These are phyloP conservation scores for Spea multiplicata DNA, from an alignment of 2,113 vertebrate genomes.

Conservation along the genomic window DNA sequence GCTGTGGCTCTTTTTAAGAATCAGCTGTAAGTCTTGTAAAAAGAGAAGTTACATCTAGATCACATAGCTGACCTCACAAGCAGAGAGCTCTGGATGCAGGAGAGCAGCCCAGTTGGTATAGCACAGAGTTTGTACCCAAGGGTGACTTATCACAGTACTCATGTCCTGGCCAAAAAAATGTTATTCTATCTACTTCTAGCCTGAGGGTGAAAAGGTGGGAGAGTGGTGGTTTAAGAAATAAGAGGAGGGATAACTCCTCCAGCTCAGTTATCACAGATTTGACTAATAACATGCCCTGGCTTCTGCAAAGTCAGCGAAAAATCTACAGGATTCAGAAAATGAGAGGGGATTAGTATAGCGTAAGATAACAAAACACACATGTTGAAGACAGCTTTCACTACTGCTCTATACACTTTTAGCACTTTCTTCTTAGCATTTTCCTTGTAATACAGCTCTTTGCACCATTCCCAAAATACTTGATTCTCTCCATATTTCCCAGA, in stretches of 20 bases:
- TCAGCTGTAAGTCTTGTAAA: not conserved
- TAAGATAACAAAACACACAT: not conserved
- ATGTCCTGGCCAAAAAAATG: conserved; percentile 15
- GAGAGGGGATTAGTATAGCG: conserved; percentile 12
- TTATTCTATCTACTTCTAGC: conserved; percentile 35
- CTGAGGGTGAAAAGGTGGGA: conserved; percentile 35
- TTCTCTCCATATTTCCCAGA: no score
- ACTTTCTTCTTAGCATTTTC: no score
- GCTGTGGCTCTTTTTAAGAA: not conserved
- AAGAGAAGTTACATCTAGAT: not conserved
- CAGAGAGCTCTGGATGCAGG: not conserved
- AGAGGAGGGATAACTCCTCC: conserved; percentile 15
- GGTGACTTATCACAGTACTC: not conserved
- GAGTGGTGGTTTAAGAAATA: conserved; percentile 21
- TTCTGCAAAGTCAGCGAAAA: conserved; percentile 40
- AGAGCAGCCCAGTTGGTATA: not conserved
- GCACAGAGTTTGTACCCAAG: not conserved
- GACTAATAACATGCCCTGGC: conserved; percentile 35
- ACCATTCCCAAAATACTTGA: no score
- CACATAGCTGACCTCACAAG: not conserved
- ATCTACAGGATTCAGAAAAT: conserved; percentile 7
- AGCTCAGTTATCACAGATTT: conserved; percentile 15
- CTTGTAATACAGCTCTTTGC: no score
- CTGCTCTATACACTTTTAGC: no score
- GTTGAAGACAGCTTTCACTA: not conserved